Conservation (phyloP, 1,140 invertebrate species). For the Drosophila arawakana region DNA sequence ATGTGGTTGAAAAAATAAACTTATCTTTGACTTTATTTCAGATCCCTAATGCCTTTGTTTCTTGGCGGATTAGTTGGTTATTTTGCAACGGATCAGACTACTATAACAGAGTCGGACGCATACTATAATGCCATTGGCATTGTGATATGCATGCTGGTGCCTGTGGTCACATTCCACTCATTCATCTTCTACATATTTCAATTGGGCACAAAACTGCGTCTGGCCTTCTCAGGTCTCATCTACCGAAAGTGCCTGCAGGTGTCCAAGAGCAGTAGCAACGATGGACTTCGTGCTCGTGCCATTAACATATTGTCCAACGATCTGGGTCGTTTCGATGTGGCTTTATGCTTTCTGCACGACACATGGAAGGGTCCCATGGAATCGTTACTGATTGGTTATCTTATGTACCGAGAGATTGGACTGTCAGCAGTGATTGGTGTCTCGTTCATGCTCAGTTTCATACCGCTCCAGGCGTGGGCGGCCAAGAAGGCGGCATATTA, state of each 20-base stretch:
- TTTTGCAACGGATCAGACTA: constrained; percentile 86
- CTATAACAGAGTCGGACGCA: constrained; percentile 85
- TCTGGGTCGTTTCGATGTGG: constrained; percentile 89
- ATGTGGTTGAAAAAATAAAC: not conserved
- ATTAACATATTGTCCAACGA: constrained; percentile 96
- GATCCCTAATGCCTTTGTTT: constrained; percentile 89
- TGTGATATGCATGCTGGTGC: constrained; percentile 87
- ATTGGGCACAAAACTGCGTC: constrained; percentile 90
- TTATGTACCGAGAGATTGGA: constrained; percentile 91
- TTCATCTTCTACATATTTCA: constrained; percentile 91
- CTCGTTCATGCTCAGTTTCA: constrained; percentile 90
- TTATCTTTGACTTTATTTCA: constrained; percentile 71
- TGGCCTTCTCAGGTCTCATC: constrained; percentile 92
- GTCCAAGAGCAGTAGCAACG: constrained; percentile 89
- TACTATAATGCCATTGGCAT: constrained; percentile 90
- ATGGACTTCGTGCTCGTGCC: constrained; percentile 93
- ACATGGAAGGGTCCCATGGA: constrained; percentile 91
- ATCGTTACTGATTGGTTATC: constrained; percentile 89
- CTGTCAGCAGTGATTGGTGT: constrained; percentile 91
- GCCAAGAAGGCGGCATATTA: constrained; percentile 89
- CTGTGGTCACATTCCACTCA: constrained; percentile 90
- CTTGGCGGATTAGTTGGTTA: constrained; percentile 89
- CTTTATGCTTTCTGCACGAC: constrained; percentile 88
- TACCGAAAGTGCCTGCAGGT: constrained; percentile 91
- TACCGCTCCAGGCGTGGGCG: constrained; percentile 92